Evolutionary conservation across 2,888 invertebrate genomes (phyloP).

Genomic region (Selenia dentaria): DNA sequence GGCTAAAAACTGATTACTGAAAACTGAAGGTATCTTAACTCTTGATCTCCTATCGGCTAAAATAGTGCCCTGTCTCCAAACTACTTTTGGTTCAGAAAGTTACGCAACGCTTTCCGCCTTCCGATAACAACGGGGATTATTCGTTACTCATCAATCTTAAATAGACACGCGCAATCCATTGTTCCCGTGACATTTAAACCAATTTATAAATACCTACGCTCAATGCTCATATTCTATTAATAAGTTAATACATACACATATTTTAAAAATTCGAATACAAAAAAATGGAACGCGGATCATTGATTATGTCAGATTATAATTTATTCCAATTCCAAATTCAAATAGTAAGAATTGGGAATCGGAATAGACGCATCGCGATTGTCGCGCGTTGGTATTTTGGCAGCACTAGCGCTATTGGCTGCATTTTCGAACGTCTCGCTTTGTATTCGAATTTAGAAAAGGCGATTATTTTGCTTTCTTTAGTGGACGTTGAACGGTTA

Average conservation of each 20-base stretch:
- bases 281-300: slow-evolving; percentile 45
- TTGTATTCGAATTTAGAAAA: slow-evolving; percentile 81
- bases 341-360: slow-evolving; percentile 62
- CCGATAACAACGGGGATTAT: slow-evolving; percentile 69
- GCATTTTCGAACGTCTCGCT: slow-evolving; percentile 73
- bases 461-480: slow-evolving; percentile 73
- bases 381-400: slow-evolving; percentile 72
- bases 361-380: slow-evolving; percentile 78
- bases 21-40: no score
- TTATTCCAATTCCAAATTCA: slow-evolving; percentile 67
- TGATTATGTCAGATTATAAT: slow-evolving; percentile 49
- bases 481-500: slow-evolving; percentile 50
- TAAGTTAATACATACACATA: slow-evolving; percentile 58
- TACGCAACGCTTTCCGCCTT: slow-evolving; percentile 72
- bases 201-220: slow-evolving; percentile 74
- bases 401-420: slow-evolving; percentile 71
- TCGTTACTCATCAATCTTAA: slow-evolving; percentile 80
- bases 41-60: neutral
- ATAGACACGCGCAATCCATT: slow-evolving; percentile 76
- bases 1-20: no score
- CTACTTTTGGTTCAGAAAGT: slow-evolving; percentile 32
- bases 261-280: slow-evolving; percentile 44
- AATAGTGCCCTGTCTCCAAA: neutral
- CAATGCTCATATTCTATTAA: slow-evolving; percentile 61
- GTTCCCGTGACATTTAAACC: slow-evolving; percentile 81